These are phyloP conservation scores for Dynastes maya DNA, from an alignment of 2,888 invertebrate species.

Conservation along the genomic window DNA sequence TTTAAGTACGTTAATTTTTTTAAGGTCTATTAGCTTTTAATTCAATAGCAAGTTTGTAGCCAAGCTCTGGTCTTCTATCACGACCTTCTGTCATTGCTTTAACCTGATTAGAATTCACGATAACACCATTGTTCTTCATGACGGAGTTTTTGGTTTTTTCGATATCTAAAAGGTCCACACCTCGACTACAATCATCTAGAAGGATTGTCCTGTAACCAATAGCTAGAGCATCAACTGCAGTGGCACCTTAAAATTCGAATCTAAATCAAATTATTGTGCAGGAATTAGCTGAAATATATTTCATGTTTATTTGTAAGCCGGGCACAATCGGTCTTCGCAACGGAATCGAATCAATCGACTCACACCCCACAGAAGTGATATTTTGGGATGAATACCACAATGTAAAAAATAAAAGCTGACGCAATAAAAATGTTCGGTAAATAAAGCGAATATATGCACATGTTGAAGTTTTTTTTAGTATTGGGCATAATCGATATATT, in stretches of 20 bases:
- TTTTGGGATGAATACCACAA: too few species aligned
- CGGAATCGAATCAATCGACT: too few species aligned
- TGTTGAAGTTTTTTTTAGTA: too few species aligned
- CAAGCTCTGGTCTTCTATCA: constrained; percentile 89
- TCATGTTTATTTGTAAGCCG: background rate
- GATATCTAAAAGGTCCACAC: constrained; percentile 89
- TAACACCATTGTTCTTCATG: constrained; percentile 83
- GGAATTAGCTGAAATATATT: background rate
- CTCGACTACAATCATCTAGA: constrained; percentile 92
- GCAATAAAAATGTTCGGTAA: too few species aligned
- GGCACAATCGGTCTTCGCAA: too few species aligned
- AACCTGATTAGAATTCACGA: constrained; percentile 86
- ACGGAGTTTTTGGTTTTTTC: constrained; percentile 86
- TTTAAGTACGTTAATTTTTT: background rate
- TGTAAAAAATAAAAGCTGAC: too few species aligned
- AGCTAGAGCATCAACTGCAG: constrained; percentile 90
- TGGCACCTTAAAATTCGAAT: constrained; percentile 77
- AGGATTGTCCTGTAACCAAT: constrained; percentile 92
- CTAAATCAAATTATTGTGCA: constrained; percentile 28
- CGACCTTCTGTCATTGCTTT: constrained; percentile 90
- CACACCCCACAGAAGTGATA: too few species aligned
- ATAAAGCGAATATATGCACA: too few species aligned
- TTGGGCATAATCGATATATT: too few species aligned
- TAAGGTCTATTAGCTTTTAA: constrained; percentile 71
- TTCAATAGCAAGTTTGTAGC: constrained; percentile 90